Conservation (phyloP, 2,888 invertebrate genomes). For the Drosophila gaucha region DNA sequence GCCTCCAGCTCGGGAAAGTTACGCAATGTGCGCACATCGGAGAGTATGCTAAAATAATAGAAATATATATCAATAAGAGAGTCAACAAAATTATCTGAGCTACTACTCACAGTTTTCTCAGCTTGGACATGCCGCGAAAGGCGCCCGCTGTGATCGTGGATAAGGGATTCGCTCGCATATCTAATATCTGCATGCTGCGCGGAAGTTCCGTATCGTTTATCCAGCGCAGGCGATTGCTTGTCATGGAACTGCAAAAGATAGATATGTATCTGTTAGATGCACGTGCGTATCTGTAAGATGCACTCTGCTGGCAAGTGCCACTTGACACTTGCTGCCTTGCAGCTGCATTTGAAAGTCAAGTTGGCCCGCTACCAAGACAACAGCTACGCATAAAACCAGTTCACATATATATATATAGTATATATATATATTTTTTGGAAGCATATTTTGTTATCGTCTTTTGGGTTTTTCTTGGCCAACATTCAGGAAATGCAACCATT, state of each 20-base stretch:
- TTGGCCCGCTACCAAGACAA: constrained; percentile 63
- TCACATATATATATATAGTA: constrained; percentile 32
- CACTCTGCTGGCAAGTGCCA: constrained; percentile 65
- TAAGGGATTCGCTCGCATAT: constrained; percentile 94
- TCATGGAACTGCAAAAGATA: constrained; percentile 87
- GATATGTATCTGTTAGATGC: constrained; percentile 9
- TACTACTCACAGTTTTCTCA: constrained; percentile 92
- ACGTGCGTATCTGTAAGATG: constrained; percentile 39
- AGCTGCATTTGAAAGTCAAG: constrained; percentile 71
- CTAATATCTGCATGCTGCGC: constrained; percentile 90
- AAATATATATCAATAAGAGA: neutral
- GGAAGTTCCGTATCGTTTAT: constrained; percentile 90
- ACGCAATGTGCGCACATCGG: constrained; percentile 92
- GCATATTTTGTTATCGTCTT: constrained; percentile 52
- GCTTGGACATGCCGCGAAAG: constrained; percentile 90
- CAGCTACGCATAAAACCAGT: constrained; percentile 56
- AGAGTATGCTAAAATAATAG: constrained; percentile 88
- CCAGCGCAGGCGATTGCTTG: constrained; percentile 92
- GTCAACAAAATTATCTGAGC: neutral
- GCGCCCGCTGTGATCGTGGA: constrained; percentile 89
- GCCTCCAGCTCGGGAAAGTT: constrained; percentile 94
- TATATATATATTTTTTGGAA: constrained; percentile 24
- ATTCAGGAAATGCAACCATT: constrained; percentile 32
- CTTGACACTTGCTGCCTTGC: constrained; percentile 59
- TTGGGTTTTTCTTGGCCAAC: constrained; percentile 65